Conservation (phyloP, 1,140 invertebrate species). For the Dryas iulia region DNA sequence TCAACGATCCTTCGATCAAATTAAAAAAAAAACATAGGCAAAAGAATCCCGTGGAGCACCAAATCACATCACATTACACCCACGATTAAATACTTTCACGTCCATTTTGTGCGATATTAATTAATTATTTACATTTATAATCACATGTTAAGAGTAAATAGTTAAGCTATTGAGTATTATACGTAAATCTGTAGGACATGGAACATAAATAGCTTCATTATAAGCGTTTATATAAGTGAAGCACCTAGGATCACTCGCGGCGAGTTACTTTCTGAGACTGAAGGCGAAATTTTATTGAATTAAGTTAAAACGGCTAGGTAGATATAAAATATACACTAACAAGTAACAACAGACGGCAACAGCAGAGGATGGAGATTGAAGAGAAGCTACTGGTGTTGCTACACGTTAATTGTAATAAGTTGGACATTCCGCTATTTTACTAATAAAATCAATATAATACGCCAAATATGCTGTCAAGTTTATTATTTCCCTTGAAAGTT, state of each 20-base stretch:
- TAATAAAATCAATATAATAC: neutral
- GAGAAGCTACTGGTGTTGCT: constrained; percentile 31
- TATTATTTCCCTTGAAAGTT: too few species aligned
- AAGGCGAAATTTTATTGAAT: constrained; percentile 36
- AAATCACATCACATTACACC: constrained; percentile 56
- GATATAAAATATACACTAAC: constrained; percentile 31
- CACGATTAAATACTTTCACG: constrained; percentile 62
- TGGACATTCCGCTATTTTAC: neutral
- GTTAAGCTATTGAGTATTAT: constrained; percentile 34
- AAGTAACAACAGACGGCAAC: constrained; percentile 29
- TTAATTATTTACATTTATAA: constrained; percentile 68
- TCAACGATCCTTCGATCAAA: constrained; percentile 33
- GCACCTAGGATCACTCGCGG: constrained; percentile 46
- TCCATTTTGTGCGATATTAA: constrained; percentile 64
- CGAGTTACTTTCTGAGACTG: constrained; percentile 28
- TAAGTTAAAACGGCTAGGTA: constrained; percentile 20
- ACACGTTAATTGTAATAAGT: constrained; percentile 1
- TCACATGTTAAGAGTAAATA: constrained; percentile 58
- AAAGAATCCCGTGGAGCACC: constrained; percentile 35
- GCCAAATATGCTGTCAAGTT: neutral
- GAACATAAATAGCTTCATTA: constrained; percentile 37
- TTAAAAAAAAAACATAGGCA: constrained; percentile 36
- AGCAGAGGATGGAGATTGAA: constrained; percentile 20
- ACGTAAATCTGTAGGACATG: constrained; percentile 28
- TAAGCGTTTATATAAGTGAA: constrained; percentile 25